Evolutionary conservation across 2,797 vertebrate species (phyloP), one percentile per base, ranked within the genome.

Genomic region (Masticophis lateralis): DNA sequence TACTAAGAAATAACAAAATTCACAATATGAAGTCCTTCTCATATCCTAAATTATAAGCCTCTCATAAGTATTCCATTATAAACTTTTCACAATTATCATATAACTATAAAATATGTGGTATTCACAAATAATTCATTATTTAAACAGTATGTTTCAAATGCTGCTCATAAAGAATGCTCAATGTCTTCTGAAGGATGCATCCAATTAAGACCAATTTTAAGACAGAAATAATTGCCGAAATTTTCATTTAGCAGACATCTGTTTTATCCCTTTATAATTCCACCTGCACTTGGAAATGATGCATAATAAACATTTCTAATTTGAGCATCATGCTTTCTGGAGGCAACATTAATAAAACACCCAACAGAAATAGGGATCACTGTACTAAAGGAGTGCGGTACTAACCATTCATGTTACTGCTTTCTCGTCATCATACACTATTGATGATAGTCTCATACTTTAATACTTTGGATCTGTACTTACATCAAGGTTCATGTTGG

Each of bases 171-270:
- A 16, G 74, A 47, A 86, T 20, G 5, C 25, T 86, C 28, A 56
- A 27, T 13, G 47, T 61, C 86, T 91, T 91, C 66, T 87, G 57
- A 88, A 91, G 61, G 37, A 88, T 37, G 25, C 25, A 91, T 61
- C 92, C 90, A 93, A 86, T 91, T 91, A 88, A 91, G 56, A 32
- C 16, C 28, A 10, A 93, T 51, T 86, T 83, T 94, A 69, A 83
- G 88, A 92, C 91, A 94, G 91, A 92, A 92, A 2, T 1, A 92
- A 27, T 59, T 86, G 3, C 55, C 9, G 63, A 79, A 1, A n/a
- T 61, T 57, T 94, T 74, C 93, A 95, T 88, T 79, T 94, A 66
- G 0, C 89, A 92, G 91, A 32, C 93, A 92, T 92, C 86, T 92
- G 89, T n/a, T 28, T 91, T 74, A 95, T 56, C 6, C 9, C 63